Evolutionary conservation across 2,113 vertebrate species (phyloP).

Genomic region (Nothobranchius furzeri): DNA sequence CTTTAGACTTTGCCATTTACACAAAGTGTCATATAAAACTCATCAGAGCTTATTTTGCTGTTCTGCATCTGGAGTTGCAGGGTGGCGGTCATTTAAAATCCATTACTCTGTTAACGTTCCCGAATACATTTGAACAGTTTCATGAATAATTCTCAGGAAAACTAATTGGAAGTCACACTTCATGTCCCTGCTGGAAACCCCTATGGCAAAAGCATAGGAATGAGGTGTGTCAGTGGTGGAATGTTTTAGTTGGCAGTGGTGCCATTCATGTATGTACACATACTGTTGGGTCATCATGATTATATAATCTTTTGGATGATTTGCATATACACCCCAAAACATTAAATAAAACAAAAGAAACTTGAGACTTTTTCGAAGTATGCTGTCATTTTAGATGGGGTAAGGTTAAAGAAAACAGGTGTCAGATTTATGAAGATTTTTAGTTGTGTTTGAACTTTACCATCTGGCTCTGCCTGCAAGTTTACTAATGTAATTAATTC

Average conservation of each 20-base stretch:
- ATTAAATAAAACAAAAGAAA: no score
- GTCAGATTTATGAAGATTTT: no score
- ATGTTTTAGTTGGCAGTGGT: constrained; percentile 23
- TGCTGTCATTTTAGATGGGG: not conserved
- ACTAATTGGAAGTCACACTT: constrained; percentile 71
- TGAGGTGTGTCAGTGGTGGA: constrained; percentile 49
- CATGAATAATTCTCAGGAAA: constrained; percentile 67
- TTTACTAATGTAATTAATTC: constrained; percentile 50
- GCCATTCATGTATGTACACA: constrained; percentile 27
- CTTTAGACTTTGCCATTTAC: constrained; percentile 28
- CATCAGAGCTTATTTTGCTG: constrained; percentile 39
- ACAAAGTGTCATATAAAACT: constrained; percentile 31
- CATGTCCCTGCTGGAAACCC: constrained; percentile 46
- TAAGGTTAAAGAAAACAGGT: not conserved
- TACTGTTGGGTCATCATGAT: no score
- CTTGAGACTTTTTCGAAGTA: no score
- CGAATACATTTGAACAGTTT: constrained; percentile 59
- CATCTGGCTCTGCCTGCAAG: constrained; percentile 1
- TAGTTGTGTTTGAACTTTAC: constrained; percentile 2
- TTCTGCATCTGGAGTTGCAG: constrained; percentile 19
- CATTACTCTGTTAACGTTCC: constrained; percentile 59
- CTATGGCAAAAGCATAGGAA: constrained; percentile 61
- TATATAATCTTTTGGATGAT: no score
- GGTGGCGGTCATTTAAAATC: constrained; percentile 54
- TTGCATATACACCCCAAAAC: no score